phyloP scores from a whole-genome alignment of 2,797 vertebrate genomes.

The Sylvia borin region DNA sequence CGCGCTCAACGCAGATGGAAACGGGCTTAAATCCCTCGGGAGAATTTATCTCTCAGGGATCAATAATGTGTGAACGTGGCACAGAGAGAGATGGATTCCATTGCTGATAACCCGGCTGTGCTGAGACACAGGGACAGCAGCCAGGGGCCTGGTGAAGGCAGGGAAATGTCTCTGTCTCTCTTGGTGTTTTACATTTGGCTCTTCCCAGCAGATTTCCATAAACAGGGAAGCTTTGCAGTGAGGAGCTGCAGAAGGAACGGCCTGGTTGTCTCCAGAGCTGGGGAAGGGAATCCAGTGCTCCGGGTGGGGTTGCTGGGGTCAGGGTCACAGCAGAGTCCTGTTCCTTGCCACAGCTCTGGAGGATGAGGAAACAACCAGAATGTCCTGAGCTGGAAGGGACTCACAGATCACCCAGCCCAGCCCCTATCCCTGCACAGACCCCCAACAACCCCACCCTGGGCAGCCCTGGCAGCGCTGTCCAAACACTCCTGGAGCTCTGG shows the following conservation, averaged over 20 bases:
- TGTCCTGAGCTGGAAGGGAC: neutral
- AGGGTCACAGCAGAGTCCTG: neutral
- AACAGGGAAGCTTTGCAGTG: neutral
- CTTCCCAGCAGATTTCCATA: neutral
- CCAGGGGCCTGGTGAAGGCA: fast-evolving
- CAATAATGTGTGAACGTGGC: fast-evolving
- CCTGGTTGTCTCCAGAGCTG: neutral
- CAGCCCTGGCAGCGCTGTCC: neutral
- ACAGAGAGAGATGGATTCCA: neutral
- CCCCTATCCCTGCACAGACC: neutral
- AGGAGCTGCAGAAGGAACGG: neutral
- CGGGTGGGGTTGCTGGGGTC: fast-evolving
- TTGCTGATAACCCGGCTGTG: neutral
- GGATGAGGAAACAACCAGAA: neutral
- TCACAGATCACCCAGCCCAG: fast-evolving
- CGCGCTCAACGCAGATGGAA: fast-evolving
- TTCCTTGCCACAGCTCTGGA: neutral
- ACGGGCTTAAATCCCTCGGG: neutral
- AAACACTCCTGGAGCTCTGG: neutral
- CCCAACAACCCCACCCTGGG: neutral
- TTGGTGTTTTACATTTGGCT: neutral
- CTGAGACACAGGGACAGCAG: neutral
- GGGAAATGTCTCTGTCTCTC: neutral
- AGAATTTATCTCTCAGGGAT: neutral
- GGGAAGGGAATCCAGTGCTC: neutral